phyloP scores from a whole-genome alignment of 2,113 vertebrate genomes.

The Ictalurus furcatus region DNA sequence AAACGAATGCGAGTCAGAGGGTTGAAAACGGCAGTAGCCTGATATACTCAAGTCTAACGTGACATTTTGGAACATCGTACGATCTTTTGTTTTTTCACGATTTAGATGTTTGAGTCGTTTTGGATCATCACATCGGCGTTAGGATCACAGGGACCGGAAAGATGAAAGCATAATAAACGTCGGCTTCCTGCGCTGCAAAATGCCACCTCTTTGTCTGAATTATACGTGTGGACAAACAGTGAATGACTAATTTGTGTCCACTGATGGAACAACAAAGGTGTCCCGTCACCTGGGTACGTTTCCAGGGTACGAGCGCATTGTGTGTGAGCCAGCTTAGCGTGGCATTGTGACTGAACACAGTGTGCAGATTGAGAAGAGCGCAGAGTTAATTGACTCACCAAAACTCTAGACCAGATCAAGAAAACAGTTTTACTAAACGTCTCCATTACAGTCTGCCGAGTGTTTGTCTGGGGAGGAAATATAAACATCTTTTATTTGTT shows the following conservation, averaged over 20 bases:
- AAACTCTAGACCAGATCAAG: neutral
- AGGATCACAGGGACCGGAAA: constrained; percentile 17
- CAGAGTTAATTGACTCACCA: neutral
- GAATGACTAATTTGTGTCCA: constrained; percentile 72
- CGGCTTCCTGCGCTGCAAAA: constrained; percentile 55
- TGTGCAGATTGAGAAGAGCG: neutral
- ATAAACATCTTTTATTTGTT: constrained; percentile 14
- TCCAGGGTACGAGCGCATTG: constrained; percentile 56
- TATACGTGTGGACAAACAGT: constrained; percentile 67
- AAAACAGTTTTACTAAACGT: neutral
- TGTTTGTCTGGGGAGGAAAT: neutral
- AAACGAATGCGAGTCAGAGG: neutral
- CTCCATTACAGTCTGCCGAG: neutral
- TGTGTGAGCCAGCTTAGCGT: constrained; percentile 48
- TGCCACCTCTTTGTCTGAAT: constrained; percentile 71
- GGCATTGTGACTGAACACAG: constrained; percentile 57
- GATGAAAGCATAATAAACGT: constrained; percentile 47
- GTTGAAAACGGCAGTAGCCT: no score
- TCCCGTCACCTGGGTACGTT: constrained; percentile 49
- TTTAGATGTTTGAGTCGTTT: neutral
- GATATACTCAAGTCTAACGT: neutral
- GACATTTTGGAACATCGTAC: neutral
- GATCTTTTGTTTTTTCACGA: neutral
- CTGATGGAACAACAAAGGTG: constrained; percentile 58
- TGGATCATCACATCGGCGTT: constrained; percentile 4